Evolutionary conservation across 1,140 invertebrate species (phyloP).

Genomic region (Drosophila pectinifera): DNA sequence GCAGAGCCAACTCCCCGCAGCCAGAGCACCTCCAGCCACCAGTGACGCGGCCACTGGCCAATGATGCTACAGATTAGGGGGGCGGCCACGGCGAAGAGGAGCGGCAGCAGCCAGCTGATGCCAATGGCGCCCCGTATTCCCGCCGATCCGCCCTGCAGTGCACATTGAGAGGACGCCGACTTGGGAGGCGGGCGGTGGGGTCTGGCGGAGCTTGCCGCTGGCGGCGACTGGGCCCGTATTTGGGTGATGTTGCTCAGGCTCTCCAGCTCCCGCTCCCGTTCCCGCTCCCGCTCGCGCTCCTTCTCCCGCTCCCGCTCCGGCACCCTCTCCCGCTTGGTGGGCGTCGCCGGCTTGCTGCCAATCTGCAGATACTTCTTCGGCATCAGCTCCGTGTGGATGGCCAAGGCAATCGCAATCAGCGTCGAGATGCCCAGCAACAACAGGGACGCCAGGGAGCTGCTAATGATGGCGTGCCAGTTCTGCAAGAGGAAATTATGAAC

Average conservation of each 20-base stretch:
- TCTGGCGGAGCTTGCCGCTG: constrained; percentile 3
- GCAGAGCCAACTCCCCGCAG: not conserved
- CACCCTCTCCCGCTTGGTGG: constrained; percentile 35
- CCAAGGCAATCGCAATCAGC: constrained; percentile 81
- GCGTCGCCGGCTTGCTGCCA: constrained; percentile 44
- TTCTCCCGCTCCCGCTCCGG: constrained; percentile 40
- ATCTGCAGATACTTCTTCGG: constrained; percentile 83
- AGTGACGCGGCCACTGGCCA: constrained; percentile 81
- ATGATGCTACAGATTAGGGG: constrained; percentile 84
- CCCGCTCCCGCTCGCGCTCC: constrained; percentile 43
- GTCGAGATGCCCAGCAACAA: constrained; percentile 82
- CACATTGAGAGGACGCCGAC: not conserved
- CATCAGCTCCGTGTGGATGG: constrained; percentile 84
- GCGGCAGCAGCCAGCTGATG: constrained; percentile 82
- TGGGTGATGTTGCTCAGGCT: constrained; percentile 74
- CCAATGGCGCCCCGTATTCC: constrained; percentile 82
- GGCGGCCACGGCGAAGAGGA: constrained; percentile 79
- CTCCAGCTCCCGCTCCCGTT: constrained; percentile 47
- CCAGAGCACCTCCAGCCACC: constrained; percentile 79
- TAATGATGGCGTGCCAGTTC: constrained; percentile 84
- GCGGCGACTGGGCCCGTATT: constrained; percentile 66
- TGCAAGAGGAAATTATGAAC: constrained; percentile 62
- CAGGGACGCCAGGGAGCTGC: constrained; percentile 81
- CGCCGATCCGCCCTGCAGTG: constrained; percentile 44
- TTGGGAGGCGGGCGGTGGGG: constrained; percentile 10